Base-by-base conservation (phyloP, 1,140 invertebrate species). In the Bombus vancouverensis region DNA sequence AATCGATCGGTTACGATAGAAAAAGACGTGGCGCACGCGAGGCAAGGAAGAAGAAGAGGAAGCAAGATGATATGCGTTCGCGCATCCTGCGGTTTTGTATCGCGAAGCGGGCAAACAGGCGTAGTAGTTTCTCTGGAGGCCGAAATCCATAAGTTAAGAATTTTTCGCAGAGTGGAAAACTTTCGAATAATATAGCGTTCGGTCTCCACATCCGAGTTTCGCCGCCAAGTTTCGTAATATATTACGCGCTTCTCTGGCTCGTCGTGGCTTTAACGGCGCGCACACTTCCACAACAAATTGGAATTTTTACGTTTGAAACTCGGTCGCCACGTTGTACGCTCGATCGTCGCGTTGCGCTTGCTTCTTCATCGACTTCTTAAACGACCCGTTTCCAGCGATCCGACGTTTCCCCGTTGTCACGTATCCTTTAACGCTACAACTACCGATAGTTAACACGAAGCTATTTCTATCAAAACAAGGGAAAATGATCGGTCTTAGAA, bases 141-240 rank as follows among this genome's bases (percentile, higher is more conserved):
- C 90, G 92, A 93, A 94, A 95, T 95, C 94, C 93, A 94, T 94
- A 94, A 94, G 94, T 95, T 94, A 94, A 94, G 93, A 94, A 94
- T 94, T 92, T 93, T 91, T 91, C 92, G 90, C 89, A 89, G 90
- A 94, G 94, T 94, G 92, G 92, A 94, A 94, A 95, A 95, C 91
- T 95, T 95, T 92, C 81, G 92, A 89, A 93, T 94, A 94, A 93
- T 92, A 93, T 91, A 93, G 92, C 92, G 92, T 90, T 89, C 88
- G 86, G 79, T 87, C 39, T 32, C 92, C 89, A 76, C 89, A 91
- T 92, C 87, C 87, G 68, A 62, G 71, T 88, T 86, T 81, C 86
- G 86, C 83, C n/a, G 88, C 88, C 88, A 94, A 95, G 91, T 94
- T 94, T 94, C 91, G 92, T 95, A 94, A 94, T 95, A 94, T 93